Percentiles rank a stretch among this genome's conserved stretches.
phyloP scores from a whole-genome alignment of 2,888 invertebrate species.

The Tryphoninae sp. region DNA sequence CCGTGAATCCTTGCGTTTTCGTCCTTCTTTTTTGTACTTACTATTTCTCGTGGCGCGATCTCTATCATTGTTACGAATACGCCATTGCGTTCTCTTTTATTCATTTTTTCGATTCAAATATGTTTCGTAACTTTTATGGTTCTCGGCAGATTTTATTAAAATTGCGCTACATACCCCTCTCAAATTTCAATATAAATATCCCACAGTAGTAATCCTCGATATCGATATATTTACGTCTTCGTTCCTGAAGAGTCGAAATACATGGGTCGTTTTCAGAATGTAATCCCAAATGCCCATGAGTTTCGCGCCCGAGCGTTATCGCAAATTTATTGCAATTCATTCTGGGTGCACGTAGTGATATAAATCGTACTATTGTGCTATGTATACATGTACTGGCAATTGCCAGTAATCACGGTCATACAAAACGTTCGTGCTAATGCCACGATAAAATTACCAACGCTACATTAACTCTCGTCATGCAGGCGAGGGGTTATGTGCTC shows the following conservation, averaged over 20 bases:
- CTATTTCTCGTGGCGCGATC: no score
- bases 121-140: no score
- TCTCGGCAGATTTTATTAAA: no score
- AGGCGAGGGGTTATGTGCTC: conserved; percentile 48
- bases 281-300: conserved; percentile 60
- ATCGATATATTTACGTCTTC: conserved; percentile 30
- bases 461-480: conserved; percentile 53
- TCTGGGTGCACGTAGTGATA: conserved; percentile 2
- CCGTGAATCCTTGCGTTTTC: not conserved
- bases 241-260: conserved; percentile 52
- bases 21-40: conserved; percentile 3
- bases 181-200: no score
- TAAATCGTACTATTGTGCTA: conserved; percentile 25
- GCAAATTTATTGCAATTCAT: conserved; percentile 66
- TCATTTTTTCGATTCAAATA: no score
- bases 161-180: no score
- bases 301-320: conserved; percentile 55
- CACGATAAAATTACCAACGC: conserved; percentile 73
- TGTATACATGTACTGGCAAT: conserved; percentile 61
- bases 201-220: no score
- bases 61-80: no score
- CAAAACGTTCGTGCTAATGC: conserved; percentile 71
- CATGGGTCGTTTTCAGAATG: not conserved
- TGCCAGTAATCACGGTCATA: conserved; percentile 71
- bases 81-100: no score